A percentile compares a stretch with the other conserved stretches of the same genome.
Evolutionary conservation across 2,113 vertebrate genomes (phyloP).

Genomic region (Nycticebus coucang): DNA sequence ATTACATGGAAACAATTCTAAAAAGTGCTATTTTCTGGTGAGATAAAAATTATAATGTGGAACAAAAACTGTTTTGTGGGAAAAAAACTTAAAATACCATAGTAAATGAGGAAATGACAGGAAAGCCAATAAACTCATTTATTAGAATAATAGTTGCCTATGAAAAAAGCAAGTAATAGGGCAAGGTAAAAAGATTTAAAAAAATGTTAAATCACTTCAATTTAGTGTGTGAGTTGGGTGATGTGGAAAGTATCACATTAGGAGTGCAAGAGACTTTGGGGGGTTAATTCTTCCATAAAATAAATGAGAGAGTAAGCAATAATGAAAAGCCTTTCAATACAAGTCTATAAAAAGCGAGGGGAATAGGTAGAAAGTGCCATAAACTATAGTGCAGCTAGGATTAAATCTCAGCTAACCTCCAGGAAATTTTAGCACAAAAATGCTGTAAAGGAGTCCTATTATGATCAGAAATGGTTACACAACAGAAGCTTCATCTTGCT

Average conservation of each 20-base stretch:
- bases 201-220: not conserved
- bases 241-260: not conserved
- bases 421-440: not conserved
- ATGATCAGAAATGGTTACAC: not conserved
- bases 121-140: not conserved
- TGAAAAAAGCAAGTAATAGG: not conserved
- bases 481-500: not conserved
- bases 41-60: not conserved
- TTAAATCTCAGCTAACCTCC: not conserved
- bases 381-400: not conserved
- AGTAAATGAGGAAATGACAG: not conserved
- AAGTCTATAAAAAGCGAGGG: not conserved
- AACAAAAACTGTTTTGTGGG: not conserved
- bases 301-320: not conserved
- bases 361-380: not conserved
- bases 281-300: not conserved
- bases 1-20: not conserved
- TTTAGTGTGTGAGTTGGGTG: not conserved
- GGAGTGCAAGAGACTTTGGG: not conserved
- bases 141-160: not conserved
- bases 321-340: not conserved
- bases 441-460: not conserved
- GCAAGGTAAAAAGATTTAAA: not conserved
- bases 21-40: not conserved
- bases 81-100: not conserved